Base-by-base conservation (phyloP, 2,113 vertebrate species). In the Channa argus region DNA sequence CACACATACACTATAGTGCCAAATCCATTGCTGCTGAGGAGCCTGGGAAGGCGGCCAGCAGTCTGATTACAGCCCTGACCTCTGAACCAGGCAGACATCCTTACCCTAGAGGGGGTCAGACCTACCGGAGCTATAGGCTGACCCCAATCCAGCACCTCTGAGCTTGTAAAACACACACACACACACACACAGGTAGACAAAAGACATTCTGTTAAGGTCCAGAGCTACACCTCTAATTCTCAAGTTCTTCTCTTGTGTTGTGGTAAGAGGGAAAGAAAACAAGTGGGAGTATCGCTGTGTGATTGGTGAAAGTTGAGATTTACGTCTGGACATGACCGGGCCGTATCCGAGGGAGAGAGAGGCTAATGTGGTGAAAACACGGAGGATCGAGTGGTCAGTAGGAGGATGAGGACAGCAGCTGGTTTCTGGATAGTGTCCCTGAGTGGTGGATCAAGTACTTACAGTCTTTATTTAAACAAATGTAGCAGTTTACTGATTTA, bases 41-140 rank as follows among this genome's bases (percentile, higher is more conserved):
- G 80, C 79, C 91, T 92, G 90, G 88, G 92, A 92, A 94, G 91
- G 84, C 89, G 81, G 88, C 88, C 91, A 89, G 87, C 80, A 85
- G 91, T 89, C 88, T 93, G 91, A 94, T 93, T 94, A 86, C 88
- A 80, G 62, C 88, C 64, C 24, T 89, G 92, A 93, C 92, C 93
- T 88, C 71, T 88, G 88, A 80, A 72, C 87, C 37, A 56, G 61
- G 80, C 88, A 80, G 86, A 86, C 84, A 89, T 88, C 87, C 89
- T 86, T 53, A 11, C 63, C 85, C 80, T 82, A 87, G 76, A 83
- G 79, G 71, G 54, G 93, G 92, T 93, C 91, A 93, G 89, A 90
- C 83, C 88, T 83, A 89, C 82, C 58, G 81, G 90, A 87, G 88
- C 86, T 89, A 46, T 41, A 77, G 86, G 72, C 83, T 94, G 93